Conservation (phyloP, 2,888 invertebrate species). For the Tipula unca region DNA sequence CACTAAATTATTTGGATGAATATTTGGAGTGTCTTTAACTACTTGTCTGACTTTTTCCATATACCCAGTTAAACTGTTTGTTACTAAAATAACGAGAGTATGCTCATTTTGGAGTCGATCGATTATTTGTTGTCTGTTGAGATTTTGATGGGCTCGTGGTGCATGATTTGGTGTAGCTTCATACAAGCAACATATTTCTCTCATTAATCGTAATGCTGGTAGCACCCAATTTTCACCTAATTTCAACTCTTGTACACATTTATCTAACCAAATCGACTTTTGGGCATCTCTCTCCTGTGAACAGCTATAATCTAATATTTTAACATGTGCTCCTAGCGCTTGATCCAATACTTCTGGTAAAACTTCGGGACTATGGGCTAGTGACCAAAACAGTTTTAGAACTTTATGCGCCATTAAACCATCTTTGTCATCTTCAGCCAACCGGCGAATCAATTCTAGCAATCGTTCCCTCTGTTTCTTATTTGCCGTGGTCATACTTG, state of each 20-base stretch:
- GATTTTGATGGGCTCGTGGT: constrained; percentile 40
- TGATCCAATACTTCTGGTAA: constrained; percentile 97
- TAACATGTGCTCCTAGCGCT: constrained; percentile 88
- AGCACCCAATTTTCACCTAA: constrained; percentile 84
- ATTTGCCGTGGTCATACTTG: constrained; percentile 91
- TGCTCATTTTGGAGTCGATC: constrained; percentile 86
- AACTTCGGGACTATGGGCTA: constrained; percentile 93
- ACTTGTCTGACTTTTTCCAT: constrained; percentile 73
- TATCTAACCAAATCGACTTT: constrained; percentile 91
- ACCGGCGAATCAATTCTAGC: constrained; percentile 83
- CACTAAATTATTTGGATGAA: constrained; percentile 68
- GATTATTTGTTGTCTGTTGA: constrained; percentile 65
- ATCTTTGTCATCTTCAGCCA: constrained; percentile 97
- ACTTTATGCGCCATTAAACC: constrained; percentile 99
- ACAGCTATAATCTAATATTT: constrained; percentile 96
- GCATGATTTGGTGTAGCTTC: constrained; percentile 53
- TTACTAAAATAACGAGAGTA: constrained; percentile 86
- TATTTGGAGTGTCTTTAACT: constrained; percentile 48
- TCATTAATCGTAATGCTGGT: constrained; percentile 89
- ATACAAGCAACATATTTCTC: constrained; percentile 91
- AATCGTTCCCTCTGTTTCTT: constrained; percentile 93
- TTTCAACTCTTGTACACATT: constrained; percentile 91
- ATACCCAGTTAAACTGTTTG: constrained; percentile 82
- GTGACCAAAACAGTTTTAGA: constrained; percentile 89
- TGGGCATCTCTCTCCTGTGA: constrained; percentile 94